Evolutionary conservation across 1,140 invertebrate species (phyloP), one percentile per base, ranked within the genome.

Genomic region (Coboldia fuscipes): DNA sequence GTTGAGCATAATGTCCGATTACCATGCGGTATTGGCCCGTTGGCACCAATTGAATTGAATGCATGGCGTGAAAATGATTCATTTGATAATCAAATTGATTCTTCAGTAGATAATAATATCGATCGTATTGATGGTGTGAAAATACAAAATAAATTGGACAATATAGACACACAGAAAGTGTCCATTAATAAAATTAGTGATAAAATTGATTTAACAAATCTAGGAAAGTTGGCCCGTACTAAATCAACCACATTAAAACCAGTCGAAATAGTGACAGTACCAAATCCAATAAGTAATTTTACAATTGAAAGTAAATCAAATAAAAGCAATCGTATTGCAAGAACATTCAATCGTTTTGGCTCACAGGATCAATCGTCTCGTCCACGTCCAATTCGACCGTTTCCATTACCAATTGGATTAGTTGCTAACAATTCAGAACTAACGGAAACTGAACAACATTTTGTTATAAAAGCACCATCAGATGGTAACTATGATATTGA

Each of bases 21-120:
- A 31, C 44, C 12, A 13, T 55, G 52, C 18, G 51, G 51, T n/a
- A 34, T 34, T 13, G 50, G 43, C 2, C 33, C 42, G 1, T 37
- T 55, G 5, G 18, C 41, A 2, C 41, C 44, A 5, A 51, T 55
- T 22, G 51, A 55, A 33, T 39, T 55, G 5, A 43, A 39, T 10
- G 48, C 52, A n/a, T 55, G 52, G 52, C 37, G 51, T 12, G 52
- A 55, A 31, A 40, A 46, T 10, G 51, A 55, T 45, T 51, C 51
- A 7, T 53, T 55, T 21, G 10, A 4, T 30, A 15, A 14, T 6
- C 12, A 30, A 30, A 15, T 8, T 4, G 13, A 15, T 3, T 16
- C 12, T 30, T 16, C 29, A 15, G 15, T 14, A 4, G 13, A 14
- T 30, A 30, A 10, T 16, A 30, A 17, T 14, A 30, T 17, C 17